Percentiles rank a stretch among this genome's conserved stretches.
Evolutionary conservation across 2,797 vertebrate genomes (phyloP).

Genomic region (Siniperca obscura): DNA sequence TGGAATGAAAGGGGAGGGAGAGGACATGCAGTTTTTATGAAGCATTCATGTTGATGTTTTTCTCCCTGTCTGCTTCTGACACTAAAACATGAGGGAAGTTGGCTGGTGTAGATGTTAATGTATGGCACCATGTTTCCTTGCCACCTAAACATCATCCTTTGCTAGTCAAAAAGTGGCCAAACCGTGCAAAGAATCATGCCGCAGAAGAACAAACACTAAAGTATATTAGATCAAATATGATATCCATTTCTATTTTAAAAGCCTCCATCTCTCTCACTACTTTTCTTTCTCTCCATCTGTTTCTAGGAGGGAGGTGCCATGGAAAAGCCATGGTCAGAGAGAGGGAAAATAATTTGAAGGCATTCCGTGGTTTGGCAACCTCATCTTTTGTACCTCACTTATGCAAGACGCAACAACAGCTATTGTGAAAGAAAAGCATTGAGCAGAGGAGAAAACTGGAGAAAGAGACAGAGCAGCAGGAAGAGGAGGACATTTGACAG

Average conservation of each 20-base stretch:
- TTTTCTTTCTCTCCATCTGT: constrained; percentile 53
- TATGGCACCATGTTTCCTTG: background rate
- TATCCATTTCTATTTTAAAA: constrained; percentile 37
- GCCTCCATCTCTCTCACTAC: constrained; percentile 35
- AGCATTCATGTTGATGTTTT: constrained; percentile 62
- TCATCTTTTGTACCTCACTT: constrained; percentile 43
- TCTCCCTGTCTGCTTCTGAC: constrained; percentile 36
- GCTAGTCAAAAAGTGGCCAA: constrained; percentile 9
- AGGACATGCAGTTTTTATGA: constrained; percentile 75
- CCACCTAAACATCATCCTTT: constrained; percentile 9
- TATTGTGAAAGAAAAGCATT: constrained; percentile 42
- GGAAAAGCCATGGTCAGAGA: constrained; percentile 54
- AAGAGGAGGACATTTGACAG: constrained; percentile 63
- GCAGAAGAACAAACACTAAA: constrained; percentile 3
- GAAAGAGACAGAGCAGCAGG: constrained; percentile 34
- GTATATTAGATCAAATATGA: constrained; percentile 18
- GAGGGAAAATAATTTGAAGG: constrained; percentile 44
- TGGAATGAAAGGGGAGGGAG: constrained; percentile 40
- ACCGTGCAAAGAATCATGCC: background rate
- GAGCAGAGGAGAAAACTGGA: constrained; percentile 10
- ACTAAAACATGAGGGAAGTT: constrained; percentile 38
- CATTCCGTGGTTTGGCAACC: constrained; percentile 49
- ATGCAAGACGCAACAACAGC: constrained; percentile 40
- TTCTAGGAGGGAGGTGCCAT: constrained; percentile 68
- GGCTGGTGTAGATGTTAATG: constrained; percentile 21